Percentiles rank a stretch among this genome's conserved stretches.
These are phyloP conservation scores for Dinocampus coccinellae DNA, from an alignment of 2,888 invertebrate genomes.

Conservation along the genomic window DNA sequence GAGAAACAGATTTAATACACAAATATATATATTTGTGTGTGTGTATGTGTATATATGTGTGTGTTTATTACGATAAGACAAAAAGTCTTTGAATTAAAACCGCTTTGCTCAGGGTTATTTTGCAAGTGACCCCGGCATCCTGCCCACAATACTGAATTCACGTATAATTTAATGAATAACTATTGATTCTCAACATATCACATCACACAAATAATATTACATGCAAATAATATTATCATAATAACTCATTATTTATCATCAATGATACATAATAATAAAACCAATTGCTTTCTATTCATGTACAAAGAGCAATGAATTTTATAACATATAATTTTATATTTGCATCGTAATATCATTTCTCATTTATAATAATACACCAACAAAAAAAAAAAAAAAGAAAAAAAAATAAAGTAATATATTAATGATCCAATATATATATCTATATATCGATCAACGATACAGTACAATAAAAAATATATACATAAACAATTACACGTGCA, in stretches of 20 bases:
- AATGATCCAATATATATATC: neutral
- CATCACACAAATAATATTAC: slow-evolving; percentile 33
- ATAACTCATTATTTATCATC: neutral
- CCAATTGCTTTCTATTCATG: slow-evolving; percentile 10
- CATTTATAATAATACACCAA: no score
- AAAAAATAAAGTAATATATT: neutral
- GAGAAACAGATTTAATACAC: neutral
- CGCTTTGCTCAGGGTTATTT: slow-evolving; percentile 63
- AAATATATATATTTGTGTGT: neutral
- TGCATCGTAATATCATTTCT: neutral
- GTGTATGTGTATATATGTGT: no score
- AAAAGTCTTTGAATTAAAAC: slow-evolving; percentile 67
- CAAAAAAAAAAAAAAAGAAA: no score
- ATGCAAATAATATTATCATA: slow-evolving; percentile 18
- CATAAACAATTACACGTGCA: neutral
- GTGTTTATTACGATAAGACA: slow-evolving; percentile 52
- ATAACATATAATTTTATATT: slow-evolving; percentile 6
- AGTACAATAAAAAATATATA: neutral
- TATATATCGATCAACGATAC: neutral
- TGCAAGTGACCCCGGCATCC: slow-evolving; percentile 66
- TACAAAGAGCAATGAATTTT: slow-evolving; percentile 27
- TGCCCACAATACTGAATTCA: slow-evolving; percentile 62
- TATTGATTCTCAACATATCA: slow-evolving; percentile 67
- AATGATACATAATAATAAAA: slow-evolving; percentile 3
- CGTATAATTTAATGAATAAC: slow-evolving; percentile 65